phyloP scores from a whole-genome alignment of 2,888 invertebrate species.

The Trachelus stipa region DNA sequence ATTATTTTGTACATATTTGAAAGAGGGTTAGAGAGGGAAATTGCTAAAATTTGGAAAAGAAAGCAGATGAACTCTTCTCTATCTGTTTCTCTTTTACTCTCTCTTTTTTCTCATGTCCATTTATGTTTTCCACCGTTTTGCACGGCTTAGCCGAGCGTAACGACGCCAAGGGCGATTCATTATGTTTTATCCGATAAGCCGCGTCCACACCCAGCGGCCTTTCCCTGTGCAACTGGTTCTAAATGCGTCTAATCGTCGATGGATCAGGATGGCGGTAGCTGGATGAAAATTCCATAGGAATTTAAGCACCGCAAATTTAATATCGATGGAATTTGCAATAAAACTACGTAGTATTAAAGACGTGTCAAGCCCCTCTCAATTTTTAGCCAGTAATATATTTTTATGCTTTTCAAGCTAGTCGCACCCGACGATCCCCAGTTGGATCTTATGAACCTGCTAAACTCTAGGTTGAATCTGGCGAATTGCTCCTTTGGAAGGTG shows the following conservation, averaged over 20 bases:
- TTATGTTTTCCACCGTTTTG: slow-evolving; percentile 16
- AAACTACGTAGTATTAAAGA: neutral
- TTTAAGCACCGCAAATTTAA: neutral
- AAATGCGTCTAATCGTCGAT: neutral
- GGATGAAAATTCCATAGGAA: neutral
- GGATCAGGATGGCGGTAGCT: neutral
- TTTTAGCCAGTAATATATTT: neutral
- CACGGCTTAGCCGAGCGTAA: slow-evolving; percentile 6
- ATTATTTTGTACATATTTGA: neutral
- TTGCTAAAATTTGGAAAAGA: neutral
- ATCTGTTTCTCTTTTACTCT: neutral
- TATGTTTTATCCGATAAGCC: slow-evolving; percentile 25
- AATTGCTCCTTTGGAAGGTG: neutral
- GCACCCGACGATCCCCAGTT: neutral
- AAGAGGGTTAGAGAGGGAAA: neutral
- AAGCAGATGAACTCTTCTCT: neutral
- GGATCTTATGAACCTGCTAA: neutral
- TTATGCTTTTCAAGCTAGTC: neutral
- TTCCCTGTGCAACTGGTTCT: neutral
- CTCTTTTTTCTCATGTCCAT: neutral
- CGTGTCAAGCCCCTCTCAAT: neutral
- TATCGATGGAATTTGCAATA: neutral
- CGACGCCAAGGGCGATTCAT: slow-evolving; percentile 18
- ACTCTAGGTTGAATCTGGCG: neutral
- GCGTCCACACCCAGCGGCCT: slow-evolving; percentile 11